Evolutionary conservation across 2,113 vertebrate species (phyloP).

Genomic region (Mohoua ochrocephala): DNA sequence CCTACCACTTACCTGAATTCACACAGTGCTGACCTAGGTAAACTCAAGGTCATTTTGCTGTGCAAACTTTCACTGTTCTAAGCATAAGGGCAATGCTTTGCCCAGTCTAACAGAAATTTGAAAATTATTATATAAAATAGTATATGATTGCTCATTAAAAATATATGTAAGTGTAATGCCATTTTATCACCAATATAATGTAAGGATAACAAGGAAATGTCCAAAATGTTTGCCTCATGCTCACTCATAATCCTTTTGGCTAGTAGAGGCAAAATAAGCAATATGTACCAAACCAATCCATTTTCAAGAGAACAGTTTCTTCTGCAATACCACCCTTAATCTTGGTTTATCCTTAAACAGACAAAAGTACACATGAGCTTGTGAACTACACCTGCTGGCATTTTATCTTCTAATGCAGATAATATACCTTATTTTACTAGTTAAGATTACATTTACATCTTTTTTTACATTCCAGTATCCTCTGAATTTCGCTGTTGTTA

Average conservation of each 20-base stretch:
- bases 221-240: neutral
- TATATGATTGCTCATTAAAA: neutral
- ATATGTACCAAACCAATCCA: neutral
- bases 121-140: neutral
- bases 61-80: neutral
- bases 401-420: neutral
- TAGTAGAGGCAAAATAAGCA: neutral
- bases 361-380: neutral
- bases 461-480: neutral
- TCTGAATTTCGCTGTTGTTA: neutral
- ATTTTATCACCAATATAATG: neutral
- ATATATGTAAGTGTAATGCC: fast-evolving
- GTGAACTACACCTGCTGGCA: neutral
- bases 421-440: neutral
- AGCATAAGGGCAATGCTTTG: neutral
- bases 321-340: neutral
- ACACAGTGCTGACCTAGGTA: neutral
- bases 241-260: neutral
- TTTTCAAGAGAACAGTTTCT: neutral
- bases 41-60: neutral
- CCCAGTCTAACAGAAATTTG: neutral
- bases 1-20: neutral
- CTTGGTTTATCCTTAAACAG: neutral
- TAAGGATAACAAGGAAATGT: neutral
- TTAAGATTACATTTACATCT: neutral